phyloP scores from a whole-genome alignment of 1,140 invertebrate species.

The Bactericera cockerelli region DNA sequence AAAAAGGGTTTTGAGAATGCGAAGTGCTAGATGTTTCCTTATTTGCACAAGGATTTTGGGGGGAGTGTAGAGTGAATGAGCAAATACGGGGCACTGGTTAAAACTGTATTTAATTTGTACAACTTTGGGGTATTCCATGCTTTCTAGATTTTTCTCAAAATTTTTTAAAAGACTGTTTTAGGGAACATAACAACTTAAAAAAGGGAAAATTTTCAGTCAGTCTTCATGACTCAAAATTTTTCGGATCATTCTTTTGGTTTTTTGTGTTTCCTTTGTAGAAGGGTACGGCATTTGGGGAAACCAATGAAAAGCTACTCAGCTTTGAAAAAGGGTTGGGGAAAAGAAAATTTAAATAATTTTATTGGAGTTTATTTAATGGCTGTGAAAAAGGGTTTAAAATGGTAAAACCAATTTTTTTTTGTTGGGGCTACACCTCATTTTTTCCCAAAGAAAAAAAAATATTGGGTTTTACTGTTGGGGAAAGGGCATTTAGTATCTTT shows the following conservation, averaged over 20 bases:
- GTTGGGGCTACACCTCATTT: slow-evolving; percentile 87
- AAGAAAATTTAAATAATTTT: slow-evolving; percentile 16
- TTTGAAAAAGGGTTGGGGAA: slow-evolving; percentile 10
- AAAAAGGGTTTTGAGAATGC: slow-evolving; percentile 59
- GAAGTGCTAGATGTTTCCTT: slow-evolving; percentile 78
- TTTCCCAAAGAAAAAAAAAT: slow-evolving; percentile 97
- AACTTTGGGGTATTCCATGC: slow-evolving; percentile 73
- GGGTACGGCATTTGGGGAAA: slow-evolving; percentile 41
- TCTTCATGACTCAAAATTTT: slow-evolving; percentile 78
- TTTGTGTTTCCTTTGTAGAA: slow-evolving; percentile 86
- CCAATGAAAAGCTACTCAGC: neutral
- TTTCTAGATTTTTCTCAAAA: slow-evolving; percentile 82
- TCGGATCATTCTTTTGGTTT: slow-evolving; percentile 80
- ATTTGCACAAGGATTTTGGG: slow-evolving; percentile 85
- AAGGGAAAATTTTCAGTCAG: slow-evolving; percentile 82
- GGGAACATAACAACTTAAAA: slow-evolving; percentile 51
- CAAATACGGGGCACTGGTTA: slow-evolving; percentile 61
- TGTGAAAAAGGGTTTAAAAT: slow-evolving; percentile 76
- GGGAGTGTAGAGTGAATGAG: slow-evolving; percentile 80
- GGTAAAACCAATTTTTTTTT: slow-evolving; percentile 88
- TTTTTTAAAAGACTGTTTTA: slow-evolving; percentile 84
- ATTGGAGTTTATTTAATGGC: slow-evolving; percentile 60
- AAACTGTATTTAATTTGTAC: slow-evolving; percentile 78
- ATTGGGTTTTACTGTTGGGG: slow-evolving; percentile 85
- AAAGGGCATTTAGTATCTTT: slow-evolving; percentile 79